Evolutionary conservation across 2,113 vertebrate species (phyloP).

Genomic region (human): GRCh38 chr12:50605001-50605500

Average conservation of each 20-base stretch:
- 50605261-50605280: not conserved
- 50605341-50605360: too few relatives aligned
- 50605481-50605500: too few relatives aligned
- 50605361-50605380: too few relatives aligned
- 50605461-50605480: too few relatives aligned
- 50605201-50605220: not conserved
- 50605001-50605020: not conserved
- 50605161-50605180: not conserved
- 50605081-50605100: constrained; percentile 30
- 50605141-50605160: not conserved
- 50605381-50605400: too few relatives aligned
- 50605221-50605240: not conserved
- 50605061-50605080: not conserved
- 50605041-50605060: not conserved
- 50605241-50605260: not conserved
- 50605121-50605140: not conserved
- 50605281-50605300: too few relatives aligned
- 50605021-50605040: not conserved
- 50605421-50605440: too few relatives aligned
- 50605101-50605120: constrained; percentile 30
- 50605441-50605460: too few relatives aligned
- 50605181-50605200: not conserved
- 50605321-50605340: too few relatives aligned
- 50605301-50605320: too few relatives aligned
- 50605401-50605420: too few relatives aligned